phyloP scores from a whole-genome alignment of 2,888 invertebrate species.

The Harmothoe impar region DNA sequence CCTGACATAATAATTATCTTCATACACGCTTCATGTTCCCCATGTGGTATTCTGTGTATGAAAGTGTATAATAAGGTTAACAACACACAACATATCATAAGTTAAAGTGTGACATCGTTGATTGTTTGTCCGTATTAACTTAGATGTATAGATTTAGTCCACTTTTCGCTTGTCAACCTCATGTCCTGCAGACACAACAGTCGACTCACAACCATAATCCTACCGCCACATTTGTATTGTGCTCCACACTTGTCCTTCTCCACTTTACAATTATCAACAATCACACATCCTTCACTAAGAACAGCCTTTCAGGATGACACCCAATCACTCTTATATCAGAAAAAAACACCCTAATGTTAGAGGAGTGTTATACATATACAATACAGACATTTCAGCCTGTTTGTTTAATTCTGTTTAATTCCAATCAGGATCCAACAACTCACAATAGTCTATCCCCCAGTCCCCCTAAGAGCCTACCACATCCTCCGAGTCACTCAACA shows the following conservation, averaged over 20 bases:
- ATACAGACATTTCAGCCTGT: too few relatives aligned
- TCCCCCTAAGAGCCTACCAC: too few relatives aligned
- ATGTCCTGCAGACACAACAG: background rate
- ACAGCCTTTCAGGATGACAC: too few relatives aligned
- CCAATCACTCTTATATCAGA: too few relatives aligned
- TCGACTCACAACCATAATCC: background rate
- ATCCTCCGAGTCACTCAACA: too few relatives aligned
- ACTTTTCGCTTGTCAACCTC: background rate
- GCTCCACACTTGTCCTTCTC: background rate
- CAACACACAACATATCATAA: conserved; percentile 39
- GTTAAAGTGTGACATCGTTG: conserved; percentile 38
- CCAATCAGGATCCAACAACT: too few relatives aligned
- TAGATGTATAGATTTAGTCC: background rate
- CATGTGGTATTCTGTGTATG: background rate
- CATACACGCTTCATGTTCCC: background rate
- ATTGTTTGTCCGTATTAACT: background rate
- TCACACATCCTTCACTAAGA: too few relatives aligned
- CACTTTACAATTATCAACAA: too few relatives aligned
- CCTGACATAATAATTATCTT: background rate
- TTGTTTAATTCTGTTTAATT: too few relatives aligned
- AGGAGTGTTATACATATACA: too few relatives aligned
- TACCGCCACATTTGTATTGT: background rate
- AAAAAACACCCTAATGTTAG: too few relatives aligned
- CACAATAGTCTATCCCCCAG: too few relatives aligned
- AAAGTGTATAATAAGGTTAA: conserved; percentile 7